Base-by-base conservation (phyloP, 2,113 vertebrate genomes). In the Amazona guildingii region DNA sequence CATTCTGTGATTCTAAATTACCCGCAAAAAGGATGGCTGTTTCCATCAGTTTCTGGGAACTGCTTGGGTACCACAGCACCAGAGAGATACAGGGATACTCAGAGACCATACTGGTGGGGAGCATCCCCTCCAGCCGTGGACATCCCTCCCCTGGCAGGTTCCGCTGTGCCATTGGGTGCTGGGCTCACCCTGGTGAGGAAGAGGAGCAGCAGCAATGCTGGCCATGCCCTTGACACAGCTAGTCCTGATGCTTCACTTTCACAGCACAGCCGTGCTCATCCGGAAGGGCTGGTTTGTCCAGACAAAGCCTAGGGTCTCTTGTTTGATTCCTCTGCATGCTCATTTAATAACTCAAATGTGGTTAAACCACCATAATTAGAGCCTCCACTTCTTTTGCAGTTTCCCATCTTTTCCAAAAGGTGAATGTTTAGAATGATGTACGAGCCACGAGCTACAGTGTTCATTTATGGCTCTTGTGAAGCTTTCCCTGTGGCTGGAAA, bases 11-110 rank as follows among this genome's bases (percentile, higher is more conserved):
- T 19, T 63, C 25, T 33, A 44, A 73, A 83, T 18, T 25, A 17
- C 43, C 39, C 24, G 63, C 48, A 6, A 11, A 69, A 63, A 6
- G 6, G 12, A 44, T 24, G 37, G 25, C 43, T 29, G 3, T 16
- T 75, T 4, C 16, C 39, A 41, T 41, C 17, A 3, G 14, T 6
- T 33, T n/a, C 46, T 62, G 75, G 70, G 66, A 54, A 6, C 13
- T 11, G 14, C 41, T n/a, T 3, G 11, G n/a, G 28, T 49, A 25
- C 5, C 1, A 0, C 18, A 5, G 16, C 9, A 12, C 27, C 1
- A 3, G 35, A 16, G 43, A 1, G 0, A 9, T 11, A 3, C 1
- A 31, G 59, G 41, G 37, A 33, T 54, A 13, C 20, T 7, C 49
- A 25, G 57, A 27, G 44, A 2, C 37, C 57, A 35, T 35, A 35